These are phyloP conservation scores for Hirudinaria manillensis DNA, from an alignment of 2,888 invertebrate genomes.

Conservation along the genomic window DNA sequence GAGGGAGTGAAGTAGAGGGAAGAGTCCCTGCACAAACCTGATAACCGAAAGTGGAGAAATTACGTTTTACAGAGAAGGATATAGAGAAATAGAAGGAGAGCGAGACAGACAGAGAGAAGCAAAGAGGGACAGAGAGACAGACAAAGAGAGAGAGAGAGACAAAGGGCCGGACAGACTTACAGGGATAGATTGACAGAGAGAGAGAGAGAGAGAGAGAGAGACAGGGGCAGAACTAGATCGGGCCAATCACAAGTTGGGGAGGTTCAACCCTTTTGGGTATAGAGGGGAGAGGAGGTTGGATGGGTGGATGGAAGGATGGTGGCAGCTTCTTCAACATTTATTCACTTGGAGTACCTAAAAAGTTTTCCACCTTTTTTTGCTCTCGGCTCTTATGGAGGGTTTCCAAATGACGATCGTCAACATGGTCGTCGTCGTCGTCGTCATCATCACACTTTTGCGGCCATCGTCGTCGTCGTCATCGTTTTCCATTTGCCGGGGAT, in stretches of 20 bases:
- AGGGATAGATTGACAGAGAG: not conserved
- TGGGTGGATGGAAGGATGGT: too few species aligned
- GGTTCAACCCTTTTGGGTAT: too few species aligned
- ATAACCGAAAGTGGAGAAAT: too few species aligned
- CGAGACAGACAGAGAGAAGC: not conserved
- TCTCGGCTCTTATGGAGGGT: too few species aligned
- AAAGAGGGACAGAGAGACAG: not conserved
- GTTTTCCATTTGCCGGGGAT: not conserved
- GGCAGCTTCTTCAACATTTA: too few species aligned
- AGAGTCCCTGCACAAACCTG: too few species aligned
- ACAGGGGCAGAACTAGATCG: not conserved
- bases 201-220: slow-evolving; percentile 4
- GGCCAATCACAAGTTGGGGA: not conserved
- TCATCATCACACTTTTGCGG: not conserved
- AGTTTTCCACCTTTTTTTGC: too few species aligned
- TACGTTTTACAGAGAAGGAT: too few species aligned
- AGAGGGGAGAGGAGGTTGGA: too few species aligned
- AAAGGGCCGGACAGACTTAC: not conserved
- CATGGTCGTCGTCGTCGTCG: slow-evolving; percentile 17
- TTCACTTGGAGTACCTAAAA: too few species aligned
- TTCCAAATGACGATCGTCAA: not conserved
- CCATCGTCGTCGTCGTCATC: slow-evolving; percentile 17
- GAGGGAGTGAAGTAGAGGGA: too few species aligned
- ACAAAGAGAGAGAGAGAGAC: too few species aligned
- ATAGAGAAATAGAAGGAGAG: not conserved